Conservation (phyloP, 2,113 vertebrate genomes). For the Amazona guildingii region DNA sequence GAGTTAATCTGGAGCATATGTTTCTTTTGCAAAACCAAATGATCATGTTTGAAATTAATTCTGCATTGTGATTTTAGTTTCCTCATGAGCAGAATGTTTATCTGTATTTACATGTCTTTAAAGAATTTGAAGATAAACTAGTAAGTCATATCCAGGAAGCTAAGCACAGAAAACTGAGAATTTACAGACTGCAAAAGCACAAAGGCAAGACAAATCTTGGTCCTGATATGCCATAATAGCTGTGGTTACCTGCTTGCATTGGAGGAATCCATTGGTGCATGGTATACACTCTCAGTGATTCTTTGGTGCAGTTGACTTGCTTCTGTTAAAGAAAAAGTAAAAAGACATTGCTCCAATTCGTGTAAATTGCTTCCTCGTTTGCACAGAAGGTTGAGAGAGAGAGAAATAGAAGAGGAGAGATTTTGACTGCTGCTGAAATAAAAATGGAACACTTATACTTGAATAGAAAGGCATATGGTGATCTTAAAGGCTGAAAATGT, state of each 20-base stretch:
- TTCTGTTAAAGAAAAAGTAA: conserved; percentile 74
- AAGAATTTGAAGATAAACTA: background rate
- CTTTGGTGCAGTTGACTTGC: conserved; percentile 88
- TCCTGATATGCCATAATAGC: background rate
- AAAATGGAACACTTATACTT: background rate
- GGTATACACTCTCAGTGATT: conserved; percentile 84
- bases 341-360: background rate
- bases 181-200: background rate
- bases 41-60: background rate
- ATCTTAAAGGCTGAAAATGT: background rate
- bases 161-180: background rate
- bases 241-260: conserved; percentile 67
- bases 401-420: background rate
- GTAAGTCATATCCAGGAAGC: background rate
- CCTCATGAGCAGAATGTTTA: background rate
- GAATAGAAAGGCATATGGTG: background rate
- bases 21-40: background rate
- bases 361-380: background rate
- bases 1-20: background rate
- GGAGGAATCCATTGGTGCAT: conserved; percentile 82
- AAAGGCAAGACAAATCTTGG: background rate
- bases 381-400: background rate
- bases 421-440: background rate
- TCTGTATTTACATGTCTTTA: background rate
- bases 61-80: background rate